Evolutionary conservation across 2,888 invertebrate genomes (phyloP).

Genomic region (Myopa testacea): DNA sequence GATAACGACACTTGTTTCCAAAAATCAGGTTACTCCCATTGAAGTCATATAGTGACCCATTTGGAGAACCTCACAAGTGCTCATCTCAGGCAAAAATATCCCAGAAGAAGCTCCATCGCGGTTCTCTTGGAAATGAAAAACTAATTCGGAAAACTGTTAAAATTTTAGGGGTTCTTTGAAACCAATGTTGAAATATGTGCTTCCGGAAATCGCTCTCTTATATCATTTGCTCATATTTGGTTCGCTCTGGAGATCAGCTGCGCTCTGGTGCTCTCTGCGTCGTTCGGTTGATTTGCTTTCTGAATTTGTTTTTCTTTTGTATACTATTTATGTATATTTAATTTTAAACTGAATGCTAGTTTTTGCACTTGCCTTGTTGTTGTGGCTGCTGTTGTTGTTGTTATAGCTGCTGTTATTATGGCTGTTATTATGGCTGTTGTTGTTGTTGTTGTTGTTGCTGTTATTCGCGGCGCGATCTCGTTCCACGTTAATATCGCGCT

Average conservation of each 20-base stretch:
- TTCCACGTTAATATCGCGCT: slow-evolving; percentile 53
- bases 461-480: slow-evolving; percentile 38
- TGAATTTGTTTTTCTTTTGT: slow-evolving; percentile 11
- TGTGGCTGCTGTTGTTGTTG: neutral
- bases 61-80: no score
- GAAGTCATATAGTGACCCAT: no score
- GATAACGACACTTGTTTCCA: no score
- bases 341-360: slow-evolving; percentile 8
- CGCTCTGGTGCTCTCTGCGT: neutral
- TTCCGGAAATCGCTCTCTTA: no score
- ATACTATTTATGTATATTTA: neutral
- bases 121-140: no score
- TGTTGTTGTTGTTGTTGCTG: slow-evolving; percentile 21
- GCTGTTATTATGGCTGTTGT: neutral
- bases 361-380: slow-evolving; percentile 19
- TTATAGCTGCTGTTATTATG: slow-evolving; percentile 5
- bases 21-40: no score
- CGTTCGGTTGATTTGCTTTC: neutral
- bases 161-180: no score
- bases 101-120: no score
- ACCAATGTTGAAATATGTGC: no score
- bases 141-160: no score
- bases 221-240: neutral
- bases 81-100: no score
- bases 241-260: slow-evolving; percentile 11